Evolutionary conservation across 2,888 invertebrate genomes (phyloP).

Genomic region (Morinoia aosen): DNA sequence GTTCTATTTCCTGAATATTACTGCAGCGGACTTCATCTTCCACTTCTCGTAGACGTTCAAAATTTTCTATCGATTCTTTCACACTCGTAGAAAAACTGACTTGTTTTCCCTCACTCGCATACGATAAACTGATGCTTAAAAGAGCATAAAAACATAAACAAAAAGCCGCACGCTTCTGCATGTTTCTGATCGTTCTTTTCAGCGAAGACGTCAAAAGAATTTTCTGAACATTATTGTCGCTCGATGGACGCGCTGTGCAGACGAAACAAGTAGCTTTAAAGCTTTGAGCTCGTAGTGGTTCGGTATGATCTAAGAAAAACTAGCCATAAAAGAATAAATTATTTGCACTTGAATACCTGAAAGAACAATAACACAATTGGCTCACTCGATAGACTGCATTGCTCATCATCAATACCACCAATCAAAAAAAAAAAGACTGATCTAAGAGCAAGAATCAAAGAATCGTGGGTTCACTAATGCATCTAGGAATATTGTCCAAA

Average conservation of each 20-base stretch:
- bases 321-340: neutral
- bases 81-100: neutral
- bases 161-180: neutral
- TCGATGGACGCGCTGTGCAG: neutral
- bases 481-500: neutral
- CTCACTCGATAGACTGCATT: too few relatives aligned
- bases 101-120: neutral
- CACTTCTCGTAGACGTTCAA: neutral
- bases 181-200: neutral
- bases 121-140: neutral
- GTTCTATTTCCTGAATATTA: neutral
- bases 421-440: neutral
- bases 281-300: neutral
- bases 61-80: neutral
- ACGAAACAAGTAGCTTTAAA: neutral
- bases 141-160: neutral
- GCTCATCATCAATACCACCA: too few relatives aligned
- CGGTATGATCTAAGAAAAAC: neutral
- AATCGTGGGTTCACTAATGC: neutral
- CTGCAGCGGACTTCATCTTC: neutral
- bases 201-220: neutral
- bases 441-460: neutral
- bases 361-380: too few relatives aligned
- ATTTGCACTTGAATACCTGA: neutral
- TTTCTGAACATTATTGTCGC: neutral